phyloP scores from a whole-genome alignment of 2,888 invertebrate species.

The Rutpela maculata region DNA sequence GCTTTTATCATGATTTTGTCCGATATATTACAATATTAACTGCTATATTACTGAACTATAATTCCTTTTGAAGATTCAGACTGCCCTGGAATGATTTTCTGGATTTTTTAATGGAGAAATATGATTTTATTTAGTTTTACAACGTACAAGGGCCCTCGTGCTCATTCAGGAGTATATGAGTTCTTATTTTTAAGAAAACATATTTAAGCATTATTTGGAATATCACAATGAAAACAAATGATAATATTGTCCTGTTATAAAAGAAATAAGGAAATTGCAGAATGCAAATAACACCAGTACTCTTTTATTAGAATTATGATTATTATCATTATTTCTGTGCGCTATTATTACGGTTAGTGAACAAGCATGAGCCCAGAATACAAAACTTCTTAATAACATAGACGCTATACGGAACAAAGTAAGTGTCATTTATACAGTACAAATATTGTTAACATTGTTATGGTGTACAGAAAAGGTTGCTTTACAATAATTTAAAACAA shows the following conservation, averaged over 20 bases:
- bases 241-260: background rate
- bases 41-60: too few relatives aligned
- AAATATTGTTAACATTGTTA: too few relatives aligned
- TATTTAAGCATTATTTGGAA: conserved; percentile 4
- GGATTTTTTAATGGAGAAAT: background rate
- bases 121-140: background rate
- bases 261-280: conserved; percentile 15
- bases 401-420: too few relatives aligned
- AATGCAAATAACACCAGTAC: conserved; percentile 10
- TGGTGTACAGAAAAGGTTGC: too few relatives aligned
- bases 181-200: background rate
- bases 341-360: background rate
- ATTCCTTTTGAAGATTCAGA: too few relatives aligned
- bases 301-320: background rate
- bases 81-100: too few relatives aligned
- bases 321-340: background rate
- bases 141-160: background rate
- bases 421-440: too few relatives aligned
- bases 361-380: background rate
- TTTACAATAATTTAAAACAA: too few relatives aligned
- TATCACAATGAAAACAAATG: conserved; percentile 18
- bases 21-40: too few relatives aligned
- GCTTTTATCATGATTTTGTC: too few relatives aligned
- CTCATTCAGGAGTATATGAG: background rate
- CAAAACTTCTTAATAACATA: background rate